These are phyloP conservation scores for Thaumetopoea pityocampa DNA, from an alignment of 1,140 invertebrate species.

Conservation along the genomic window DNA sequence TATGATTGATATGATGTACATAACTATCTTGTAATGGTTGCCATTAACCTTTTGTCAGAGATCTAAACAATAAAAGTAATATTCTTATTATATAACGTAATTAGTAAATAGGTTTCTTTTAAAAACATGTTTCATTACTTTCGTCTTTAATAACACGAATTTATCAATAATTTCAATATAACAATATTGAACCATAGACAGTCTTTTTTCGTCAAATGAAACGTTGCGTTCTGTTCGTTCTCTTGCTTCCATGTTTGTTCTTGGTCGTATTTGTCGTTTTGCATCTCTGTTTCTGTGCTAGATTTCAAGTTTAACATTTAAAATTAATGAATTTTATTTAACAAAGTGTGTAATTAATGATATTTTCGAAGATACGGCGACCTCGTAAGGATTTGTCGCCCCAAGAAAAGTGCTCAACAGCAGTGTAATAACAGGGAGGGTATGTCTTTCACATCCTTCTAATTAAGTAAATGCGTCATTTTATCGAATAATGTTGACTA, in stretches of 20 bases:
- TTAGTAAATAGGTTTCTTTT: too few species aligned
- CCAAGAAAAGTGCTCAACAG: conserved; percentile 56
- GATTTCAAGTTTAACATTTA: conserved; percentile 63
- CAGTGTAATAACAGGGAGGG: conserved; percentile 71
- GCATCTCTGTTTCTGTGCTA: conserved; percentile 69
- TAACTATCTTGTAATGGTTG: too few species aligned
- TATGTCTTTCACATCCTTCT: conserved; percentile 69
- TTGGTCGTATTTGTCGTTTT: conserved; percentile 73
- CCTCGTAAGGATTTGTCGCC: conserved; percentile 67
- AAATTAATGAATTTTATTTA: conserved; percentile 60
- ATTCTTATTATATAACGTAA: too few species aligned
- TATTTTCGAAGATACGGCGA: conserved; percentile 65
- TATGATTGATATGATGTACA: too few species aligned
- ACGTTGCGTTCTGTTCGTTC: conserved; percentile 64
- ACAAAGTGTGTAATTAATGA: conserved; percentile 70
- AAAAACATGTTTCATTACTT: too few species aligned
- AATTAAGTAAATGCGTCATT: conserved; percentile 74
- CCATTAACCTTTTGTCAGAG: too few species aligned
- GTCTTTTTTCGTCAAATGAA: conserved; percentile 52
- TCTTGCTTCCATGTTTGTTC: conserved; percentile 75
- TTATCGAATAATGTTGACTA: conserved; percentile 61
- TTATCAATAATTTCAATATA: too few species aligned
- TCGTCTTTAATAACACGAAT: too few species aligned
- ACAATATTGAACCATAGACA: conserved; percentile 48
- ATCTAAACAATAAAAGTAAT: too few species aligned